Base-by-base conservation (phyloP, 2,113 vertebrate species). In the Sciurus niger region DNA sequence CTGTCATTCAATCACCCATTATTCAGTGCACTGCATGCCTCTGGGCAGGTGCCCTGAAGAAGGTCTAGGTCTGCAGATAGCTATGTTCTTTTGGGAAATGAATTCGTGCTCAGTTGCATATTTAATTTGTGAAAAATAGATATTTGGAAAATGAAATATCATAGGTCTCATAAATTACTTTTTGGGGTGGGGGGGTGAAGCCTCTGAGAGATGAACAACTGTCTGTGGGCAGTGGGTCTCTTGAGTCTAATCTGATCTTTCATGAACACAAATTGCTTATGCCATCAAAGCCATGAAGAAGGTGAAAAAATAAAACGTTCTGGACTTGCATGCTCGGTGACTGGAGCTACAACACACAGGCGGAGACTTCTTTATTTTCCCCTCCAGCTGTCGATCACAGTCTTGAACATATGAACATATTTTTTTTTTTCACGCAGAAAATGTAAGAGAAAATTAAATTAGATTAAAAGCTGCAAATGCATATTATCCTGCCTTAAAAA, bases 361-460 rank as follows among this genome's bases (percentile, higher is more conserved):
- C 22, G 58, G 14, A 40, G 67, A 65, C 58, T 40, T 43, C 87
- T 14, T 73, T 16, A 30, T 55, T 84, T 84, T 79, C 13, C 4
- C 11, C 5, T 55, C 46, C 51, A 46, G n/a, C 25, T 25, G 13
- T 78, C 73, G 34, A 85, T 48, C 5, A 20, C 48, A 8, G 17
- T 34, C 30, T 65, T 43, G 58, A 89, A 78, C 7, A 24, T 12
- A 28, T 67, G 28, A 93, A 5, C 1, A 4, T 65, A 24, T 40
- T 79, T 63, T 79, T 37, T 79, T 37, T 93, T 48, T 55, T 90
- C 32, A 68, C 34, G 17, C 28, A 74, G 68, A 77, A 93, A 89
- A 79, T 13, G 24, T 65, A 90, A 55, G 32, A 93, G 58, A n/a
- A 90, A 84, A 51, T 58, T 55, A 80, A 84, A 76, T 58, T 77